A percentile compares a stretch with the other conserved stretches of the same genome.
phyloP scores from a whole-genome alignment of 37 sponge, comb jelly and placozoan genomes.

The Halichondria panicea region DNA sequence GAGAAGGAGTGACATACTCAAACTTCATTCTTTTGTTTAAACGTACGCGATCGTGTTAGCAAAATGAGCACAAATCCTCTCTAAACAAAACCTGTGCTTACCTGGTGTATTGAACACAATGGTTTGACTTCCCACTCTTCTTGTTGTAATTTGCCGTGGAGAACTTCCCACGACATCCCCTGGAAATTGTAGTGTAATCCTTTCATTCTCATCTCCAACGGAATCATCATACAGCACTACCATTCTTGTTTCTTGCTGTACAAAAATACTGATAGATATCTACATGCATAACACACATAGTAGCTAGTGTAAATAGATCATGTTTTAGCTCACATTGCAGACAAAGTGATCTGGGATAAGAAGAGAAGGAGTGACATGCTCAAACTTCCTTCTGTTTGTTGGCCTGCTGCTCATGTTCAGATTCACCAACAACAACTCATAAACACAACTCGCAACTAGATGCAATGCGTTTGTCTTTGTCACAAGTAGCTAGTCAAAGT shows the following conservation, averaged over 20 bases:
- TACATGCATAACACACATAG: neutral
- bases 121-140: slow-evolving; percentile 3
- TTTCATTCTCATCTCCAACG: neutral
- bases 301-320: neutral
- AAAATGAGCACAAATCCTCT: too few relatives aligned
- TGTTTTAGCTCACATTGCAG: slow-evolving; percentile 2
- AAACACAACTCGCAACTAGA: neutral
- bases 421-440: neutral
- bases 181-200: slow-evolving; percentile 10
- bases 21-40: neutral
- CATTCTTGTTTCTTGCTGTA: slow-evolving; percentile 16
- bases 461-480: too few relatives aligned
- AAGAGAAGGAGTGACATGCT: neutral
- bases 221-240: slow-evolving; percentile 26
- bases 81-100: too few relatives aligned
- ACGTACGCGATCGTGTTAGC: too few relatives aligned
- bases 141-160: slow-evolving; percentile 4
- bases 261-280: neutral
- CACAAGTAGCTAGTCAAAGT: too few relatives aligned
- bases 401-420: too few relatives aligned
- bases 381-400: neutral
- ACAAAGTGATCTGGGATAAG: slow-evolving; percentile 21
- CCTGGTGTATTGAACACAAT: slow-evolving; percentile 34
- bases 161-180: slow-evolving; percentile 9
- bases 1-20: neutral